Evolutionary conservation across 53 echinoderm and acorn worm species (phyloP).

Genomic region (Hippasteria phrygiana): DNA sequence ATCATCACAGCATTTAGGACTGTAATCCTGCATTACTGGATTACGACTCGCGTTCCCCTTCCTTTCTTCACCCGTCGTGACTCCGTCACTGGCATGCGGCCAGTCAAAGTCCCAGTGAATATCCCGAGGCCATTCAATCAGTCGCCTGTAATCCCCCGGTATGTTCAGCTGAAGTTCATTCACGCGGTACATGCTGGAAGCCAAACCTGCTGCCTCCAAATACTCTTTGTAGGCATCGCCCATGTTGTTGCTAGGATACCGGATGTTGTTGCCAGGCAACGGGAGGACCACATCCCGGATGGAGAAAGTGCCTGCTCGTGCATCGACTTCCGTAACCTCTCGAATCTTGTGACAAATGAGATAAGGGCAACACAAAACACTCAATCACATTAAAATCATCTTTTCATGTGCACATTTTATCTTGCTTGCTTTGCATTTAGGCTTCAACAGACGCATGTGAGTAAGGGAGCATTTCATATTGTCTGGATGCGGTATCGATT

Average conservation of each 20-base stretch:
- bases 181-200: constrained; percentile 65
- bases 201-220: constrained; percentile 69
- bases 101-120: constrained; percentile 38
- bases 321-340: constrained; percentile 63
- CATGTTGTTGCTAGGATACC: constrained; percentile 73
- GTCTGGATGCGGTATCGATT: too few relatives aligned
- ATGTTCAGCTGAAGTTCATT: constrained; percentile 83
- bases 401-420: too few relatives aligned
- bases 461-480: too few relatives aligned
- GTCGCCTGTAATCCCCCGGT: constrained; percentile 85
- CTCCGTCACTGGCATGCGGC: background rate
- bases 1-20: background rate
- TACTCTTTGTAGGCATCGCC: constrained; percentile 68
- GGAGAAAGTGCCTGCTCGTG: constrained; percentile 47
- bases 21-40: background rate
- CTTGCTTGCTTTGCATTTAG: too few relatives aligned
- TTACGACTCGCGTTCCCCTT: background rate
- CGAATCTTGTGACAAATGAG: constrained; percentile 60
- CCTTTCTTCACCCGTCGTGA: background rate
- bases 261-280: constrained; percentile 89
- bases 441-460: too few relatives aligned
- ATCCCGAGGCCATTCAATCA: constrained; percentile 65
- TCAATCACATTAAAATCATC: too few relatives aligned
- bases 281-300: constrained; percentile 82
- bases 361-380: background rate